phyloP scores from a whole-genome alignment of 2,113 vertebrate species.

The Octodon degus region DNA sequence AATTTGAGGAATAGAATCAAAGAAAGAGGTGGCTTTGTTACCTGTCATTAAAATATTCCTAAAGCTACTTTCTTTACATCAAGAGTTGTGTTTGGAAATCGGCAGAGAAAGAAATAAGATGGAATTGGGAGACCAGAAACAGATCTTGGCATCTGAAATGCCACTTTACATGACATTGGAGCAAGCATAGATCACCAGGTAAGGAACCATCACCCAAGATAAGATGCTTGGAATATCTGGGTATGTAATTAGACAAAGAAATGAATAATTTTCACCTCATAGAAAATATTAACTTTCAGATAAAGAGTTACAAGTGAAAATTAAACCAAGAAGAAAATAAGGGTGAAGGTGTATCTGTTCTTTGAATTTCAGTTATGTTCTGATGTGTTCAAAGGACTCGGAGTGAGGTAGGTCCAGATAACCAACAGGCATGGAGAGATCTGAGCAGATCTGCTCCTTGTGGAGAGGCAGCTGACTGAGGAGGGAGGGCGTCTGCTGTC shows the following conservation, averaged over 20 bases:
- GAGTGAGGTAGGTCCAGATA: background rate
- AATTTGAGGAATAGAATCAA: background rate
- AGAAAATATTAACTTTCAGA: constrained; percentile 38
- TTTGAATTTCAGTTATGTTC: background rate
- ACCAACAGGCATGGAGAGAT: background rate
- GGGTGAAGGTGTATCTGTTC: background rate
- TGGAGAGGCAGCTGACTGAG: background rate
- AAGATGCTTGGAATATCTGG: background rate
- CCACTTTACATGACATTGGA: rapidly evolving
- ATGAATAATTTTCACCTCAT: background rate
- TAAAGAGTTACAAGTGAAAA: constrained; percentile 40
- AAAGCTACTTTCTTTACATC: background rate
- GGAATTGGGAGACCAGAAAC: background rate
- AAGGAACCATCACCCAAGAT: background rate
- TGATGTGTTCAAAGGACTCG: background rate
- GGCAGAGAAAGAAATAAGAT: background rate
- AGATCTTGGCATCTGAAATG: background rate
- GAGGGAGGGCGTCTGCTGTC: background rate
- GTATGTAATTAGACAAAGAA: background rate
- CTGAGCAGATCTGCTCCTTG: background rate
- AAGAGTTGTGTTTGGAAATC: background rate
- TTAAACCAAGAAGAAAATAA: background rate
- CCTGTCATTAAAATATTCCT: background rate
- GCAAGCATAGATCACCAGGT: background rate
- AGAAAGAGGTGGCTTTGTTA: background rate